Base-by-base conservation (phyloP, 2,888 invertebrate genomes). In the Junonia oenone region DNA sequence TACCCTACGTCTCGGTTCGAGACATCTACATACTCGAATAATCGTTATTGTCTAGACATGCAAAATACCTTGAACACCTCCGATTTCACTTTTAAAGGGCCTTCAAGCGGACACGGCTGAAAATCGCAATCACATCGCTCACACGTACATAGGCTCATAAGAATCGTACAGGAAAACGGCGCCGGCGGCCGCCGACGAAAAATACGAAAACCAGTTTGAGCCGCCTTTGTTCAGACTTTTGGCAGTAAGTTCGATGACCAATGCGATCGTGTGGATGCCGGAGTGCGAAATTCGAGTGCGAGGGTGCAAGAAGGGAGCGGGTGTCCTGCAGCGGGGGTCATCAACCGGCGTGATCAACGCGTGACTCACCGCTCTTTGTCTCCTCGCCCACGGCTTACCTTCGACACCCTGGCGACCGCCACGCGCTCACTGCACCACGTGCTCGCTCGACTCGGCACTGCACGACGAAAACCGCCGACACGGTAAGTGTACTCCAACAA, bases 401-500 rank as follows among this genome's bases (percentile, higher is more conserved):
- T 64, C 65, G 60, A 58, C 55, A 55, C 62, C 63, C 57, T 40
- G 52, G 60, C 49, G 19, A 60, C 62, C 59, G 61, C 67, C 65
- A 62, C 63, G 69, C 68, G 81, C 64, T 62, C 71, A 66, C 40
- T 43, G 43, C 11, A 61, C 65, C 64, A 64, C 61, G 62, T 63
- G 68, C 57, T 51, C 54, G 62, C 22, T 22, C 22, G 22, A 5
- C 58, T 15, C 48, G 17, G 37, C 55, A 49, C 63, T 51, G 51
- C 51, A 59, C 65, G 92, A 76, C 66, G 80, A 86, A 61, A 76
- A 77, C 90, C 91, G 92, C 91, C 93, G 93, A 87, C 96, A 96
- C 95, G 96, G 95, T 95, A 96, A 96, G 96, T 97, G 97, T 96
- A 97, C 97, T 97, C 96, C 97, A 96, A 96, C 97, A 97, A 96